Conservation (phyloP, 1,140 invertebrate species). For the Scaptomyza montana region DNA sequence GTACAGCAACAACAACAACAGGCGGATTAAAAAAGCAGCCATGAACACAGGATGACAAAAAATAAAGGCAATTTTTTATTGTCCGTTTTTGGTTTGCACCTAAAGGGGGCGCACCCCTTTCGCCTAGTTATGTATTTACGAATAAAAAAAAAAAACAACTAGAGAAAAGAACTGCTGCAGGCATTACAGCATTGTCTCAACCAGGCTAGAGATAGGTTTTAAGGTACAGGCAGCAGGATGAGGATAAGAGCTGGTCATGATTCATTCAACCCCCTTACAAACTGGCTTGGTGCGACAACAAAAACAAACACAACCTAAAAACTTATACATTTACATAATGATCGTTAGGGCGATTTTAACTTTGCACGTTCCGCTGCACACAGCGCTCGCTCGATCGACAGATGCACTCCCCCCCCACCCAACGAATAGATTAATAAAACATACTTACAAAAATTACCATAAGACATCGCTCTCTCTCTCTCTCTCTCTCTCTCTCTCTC, state of each 20-base stretch:
- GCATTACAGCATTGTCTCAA: conserved; percentile 10
- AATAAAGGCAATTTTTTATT: not conserved
- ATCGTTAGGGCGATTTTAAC: conserved; percentile 66
- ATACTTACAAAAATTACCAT: conserved; percentile 77
- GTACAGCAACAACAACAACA: conserved; percentile 3
- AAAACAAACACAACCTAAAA: not conserved
- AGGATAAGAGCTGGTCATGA: conserved; percentile 4
- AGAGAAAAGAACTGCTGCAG: not conserved
- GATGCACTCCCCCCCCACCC: conserved; percentile 67
- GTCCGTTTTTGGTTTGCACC: not conserved
- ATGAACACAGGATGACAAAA: conserved; percentile 59
- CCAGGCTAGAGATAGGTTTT: not conserved
- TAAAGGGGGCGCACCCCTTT: conserved; percentile 33
- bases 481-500: not conserved
- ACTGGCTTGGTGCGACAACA: conserved; percentile 6
- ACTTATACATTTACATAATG: conserved; percentile 54
- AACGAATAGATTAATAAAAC: conserved; percentile 56
- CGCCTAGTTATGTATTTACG: conserved; percentile 22
- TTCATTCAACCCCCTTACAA: conserved; percentile 18
- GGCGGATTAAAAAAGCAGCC: conserved; percentile 67
- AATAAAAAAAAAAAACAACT: conserved; percentile 33
- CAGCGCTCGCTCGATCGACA: conserved; percentile 38
- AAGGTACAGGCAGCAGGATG: not conserved
- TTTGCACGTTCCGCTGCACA: conserved; percentile 72
- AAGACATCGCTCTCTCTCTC: conserved; percentile 43